phyloP scores from a whole-genome alignment of 2,888 invertebrate species.

The Pyralis farinalis region DNA sequence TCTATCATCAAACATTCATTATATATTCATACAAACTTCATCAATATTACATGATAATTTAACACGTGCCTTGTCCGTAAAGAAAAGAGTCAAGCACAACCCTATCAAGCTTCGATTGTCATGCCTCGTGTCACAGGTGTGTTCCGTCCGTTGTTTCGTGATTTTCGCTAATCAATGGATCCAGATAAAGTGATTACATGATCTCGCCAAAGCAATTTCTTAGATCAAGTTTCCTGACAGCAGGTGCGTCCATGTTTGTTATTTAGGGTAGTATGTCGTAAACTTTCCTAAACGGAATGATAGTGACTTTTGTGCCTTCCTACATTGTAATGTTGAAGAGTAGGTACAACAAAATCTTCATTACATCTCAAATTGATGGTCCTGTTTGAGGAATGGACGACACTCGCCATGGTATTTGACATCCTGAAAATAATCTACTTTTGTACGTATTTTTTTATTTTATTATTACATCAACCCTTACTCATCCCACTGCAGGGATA shows the following conservation, averaged over 20 bases:
- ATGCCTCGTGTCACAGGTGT: slow-evolving; percentile 52
- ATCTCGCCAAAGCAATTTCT: slow-evolving; percentile 59
- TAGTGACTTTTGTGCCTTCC: too few species aligned
- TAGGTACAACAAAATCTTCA: background rate
- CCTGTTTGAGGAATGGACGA: too few species aligned
- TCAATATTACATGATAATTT: too few species aligned
- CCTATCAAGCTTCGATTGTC: background rate
- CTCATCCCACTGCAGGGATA: too few species aligned
- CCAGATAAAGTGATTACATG: slow-evolving; percentile 39
- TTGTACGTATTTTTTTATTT: too few species aligned
- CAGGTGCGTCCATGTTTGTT: slow-evolving; percentile 24
- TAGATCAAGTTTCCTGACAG: slow-evolving; percentile 36
- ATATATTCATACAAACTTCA: too few species aligned
- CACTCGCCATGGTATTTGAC: too few species aligned
- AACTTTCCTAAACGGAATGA: slow-evolving; percentile 6
- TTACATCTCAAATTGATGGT: too few species aligned
- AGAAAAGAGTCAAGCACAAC: background rate
- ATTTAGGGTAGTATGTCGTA: background rate
- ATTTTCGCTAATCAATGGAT: slow-evolving; percentile 70
- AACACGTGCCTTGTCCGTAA: too few species aligned
- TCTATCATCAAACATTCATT: too few species aligned
- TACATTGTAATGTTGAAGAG: slow-evolving; percentile 4
- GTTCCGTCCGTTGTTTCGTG: slow-evolving; percentile 38
- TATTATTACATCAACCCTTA: too few species aligned
- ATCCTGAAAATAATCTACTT: too few species aligned